Evolutionary conservation across 2,888 invertebrate genomes (phyloP).

Genomic region (Ennomos fuscantarius): DNA sequence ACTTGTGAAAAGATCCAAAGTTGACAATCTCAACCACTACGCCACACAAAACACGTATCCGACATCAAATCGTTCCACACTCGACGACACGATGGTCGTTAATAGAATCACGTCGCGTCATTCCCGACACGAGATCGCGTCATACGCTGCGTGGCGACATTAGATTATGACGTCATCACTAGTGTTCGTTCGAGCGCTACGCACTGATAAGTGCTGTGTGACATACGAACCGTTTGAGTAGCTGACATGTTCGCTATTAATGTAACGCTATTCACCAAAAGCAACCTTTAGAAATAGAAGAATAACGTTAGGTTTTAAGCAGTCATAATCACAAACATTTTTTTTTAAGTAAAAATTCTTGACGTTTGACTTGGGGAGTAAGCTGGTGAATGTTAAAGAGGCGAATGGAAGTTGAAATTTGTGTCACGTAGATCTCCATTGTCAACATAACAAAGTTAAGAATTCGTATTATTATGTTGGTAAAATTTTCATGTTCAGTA

Average conservation of each 20-base stretch:
- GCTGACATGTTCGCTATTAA: background rate
- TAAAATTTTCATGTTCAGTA: no score
- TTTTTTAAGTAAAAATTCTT: no score
- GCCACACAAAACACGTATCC: slow-evolving; percentile 15
- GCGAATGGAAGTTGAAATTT: no score
- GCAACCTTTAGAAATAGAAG: no score
- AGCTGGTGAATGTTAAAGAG: no score
- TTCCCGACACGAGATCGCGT: slow-evolving; percentile 38
- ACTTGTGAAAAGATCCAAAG: background rate
- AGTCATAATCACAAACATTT: no score
- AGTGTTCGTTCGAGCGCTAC: slow-evolving; percentile 64
- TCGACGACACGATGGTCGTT: slow-evolving; percentile 43
- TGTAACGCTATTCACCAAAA: no score
- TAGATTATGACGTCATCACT: slow-evolving; percentile 70
- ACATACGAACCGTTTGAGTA: slow-evolving; percentile 35
- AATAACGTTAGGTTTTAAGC: no score
- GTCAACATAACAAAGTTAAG: no score
- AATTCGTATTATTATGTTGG: no score
- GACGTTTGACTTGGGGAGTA: no score
- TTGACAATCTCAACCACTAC: slow-evolving; percentile 13
- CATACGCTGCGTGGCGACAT: slow-evolving; percentile 51
- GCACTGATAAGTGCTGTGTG: slow-evolving; percentile 52
- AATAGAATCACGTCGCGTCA: slow-evolving; percentile 58
- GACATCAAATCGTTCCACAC: slow-evolving; percentile 28
- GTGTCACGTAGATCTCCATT: no score